Evolutionary conservation across 2,888 invertebrate species (phyloP).

Genomic region (Nasonovia ribisnigri): DNA sequence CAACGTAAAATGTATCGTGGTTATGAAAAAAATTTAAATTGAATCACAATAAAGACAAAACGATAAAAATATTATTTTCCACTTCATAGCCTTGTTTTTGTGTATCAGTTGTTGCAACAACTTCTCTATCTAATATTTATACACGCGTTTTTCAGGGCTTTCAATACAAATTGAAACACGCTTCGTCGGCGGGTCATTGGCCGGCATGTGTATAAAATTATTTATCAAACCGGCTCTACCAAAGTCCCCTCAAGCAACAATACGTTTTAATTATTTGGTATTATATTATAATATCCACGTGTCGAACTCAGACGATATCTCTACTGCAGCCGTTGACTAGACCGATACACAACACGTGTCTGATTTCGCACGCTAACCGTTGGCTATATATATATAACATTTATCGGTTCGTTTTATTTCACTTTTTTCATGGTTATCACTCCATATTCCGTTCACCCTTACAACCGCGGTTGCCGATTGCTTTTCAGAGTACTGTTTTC

Average conservation of each 20-base stretch:
- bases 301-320: neutral
- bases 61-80: neutral
- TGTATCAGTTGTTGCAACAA: neutral
- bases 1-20: no score
- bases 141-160: fast-evolving
- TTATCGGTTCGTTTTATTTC: neutral
- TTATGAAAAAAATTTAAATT: no score
- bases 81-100: neutral
- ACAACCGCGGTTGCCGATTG: neutral
- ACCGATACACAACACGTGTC: no score
- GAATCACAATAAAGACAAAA: no score
- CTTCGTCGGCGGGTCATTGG: neutral
- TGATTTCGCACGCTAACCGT: conserved; percentile 30
- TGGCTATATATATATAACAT: neutral
- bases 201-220: neutral
- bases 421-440: neutral
- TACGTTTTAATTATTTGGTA: neutral
- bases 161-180: neutral
- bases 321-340: no score
- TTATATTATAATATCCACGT: neutral
- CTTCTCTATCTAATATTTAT: neutral
- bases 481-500: neutral
- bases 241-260: neutral
- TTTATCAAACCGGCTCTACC: neutral
- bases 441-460: neutral